These are phyloP conservation scores for Spongilla lacustris DNA, from an alignment of 37 sponge, comb jelly and placozoan species.

Conservation along the genomic window DNA sequence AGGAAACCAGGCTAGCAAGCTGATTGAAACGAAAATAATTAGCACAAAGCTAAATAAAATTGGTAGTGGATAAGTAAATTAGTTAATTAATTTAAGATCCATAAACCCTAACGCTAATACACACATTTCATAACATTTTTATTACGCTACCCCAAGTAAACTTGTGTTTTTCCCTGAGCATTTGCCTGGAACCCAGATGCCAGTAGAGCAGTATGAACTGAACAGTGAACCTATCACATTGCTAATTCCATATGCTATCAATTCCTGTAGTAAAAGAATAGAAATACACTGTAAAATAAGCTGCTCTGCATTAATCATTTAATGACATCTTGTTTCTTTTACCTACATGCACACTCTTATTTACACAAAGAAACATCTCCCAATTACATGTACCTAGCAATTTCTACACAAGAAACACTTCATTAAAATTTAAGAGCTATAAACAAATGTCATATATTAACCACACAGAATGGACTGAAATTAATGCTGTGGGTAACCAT, in stretches of 20 bases:
- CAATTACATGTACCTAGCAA: too few species aligned
- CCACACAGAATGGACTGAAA: too few species aligned
- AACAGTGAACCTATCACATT: slow-evolving; percentile 81
- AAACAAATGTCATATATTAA: too few species aligned
- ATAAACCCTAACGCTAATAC: neutral
- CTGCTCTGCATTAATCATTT: too few species aligned
- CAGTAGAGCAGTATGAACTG: slow-evolving; percentile 60
- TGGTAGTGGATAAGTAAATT: neutral
- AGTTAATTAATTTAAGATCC: neutral
- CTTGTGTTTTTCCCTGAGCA: slow-evolving; percentile 81
- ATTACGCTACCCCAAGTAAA: neutral
- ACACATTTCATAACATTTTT: neutral
- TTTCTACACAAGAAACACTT: too few species aligned
- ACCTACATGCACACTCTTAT: neutral
- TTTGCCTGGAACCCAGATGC: slow-evolving; percentile 72
- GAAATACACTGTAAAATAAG: neutral
- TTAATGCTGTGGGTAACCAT: too few species aligned
- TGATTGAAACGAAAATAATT: slow-evolving; percentile 4
- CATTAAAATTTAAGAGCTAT: too few species aligned
- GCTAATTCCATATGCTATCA: slow-evolving; percentile 78
- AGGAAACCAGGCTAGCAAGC: slow-evolving; percentile 71
- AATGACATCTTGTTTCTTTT: neutral
- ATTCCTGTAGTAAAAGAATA: slow-evolving; percentile 52
- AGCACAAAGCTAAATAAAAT: neutral
- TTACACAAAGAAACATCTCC: too few species aligned